A percentile compares a stretch with the other conserved stretches of the same genome.
Conservation (phyloP, 2,797 vertebrate species). For the Brachymystax lenok region DNA sequence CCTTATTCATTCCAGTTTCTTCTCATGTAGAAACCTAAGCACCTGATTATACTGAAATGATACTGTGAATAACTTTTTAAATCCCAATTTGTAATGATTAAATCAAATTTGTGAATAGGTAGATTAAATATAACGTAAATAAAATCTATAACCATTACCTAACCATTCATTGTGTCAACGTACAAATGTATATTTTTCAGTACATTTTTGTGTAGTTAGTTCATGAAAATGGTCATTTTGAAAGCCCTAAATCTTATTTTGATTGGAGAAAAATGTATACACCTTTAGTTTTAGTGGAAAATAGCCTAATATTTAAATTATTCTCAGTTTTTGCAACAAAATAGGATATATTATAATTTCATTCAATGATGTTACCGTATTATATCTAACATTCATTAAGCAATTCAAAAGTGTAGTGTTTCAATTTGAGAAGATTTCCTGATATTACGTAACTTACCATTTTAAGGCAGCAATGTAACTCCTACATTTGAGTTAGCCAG, state of each 20-base stretch:
- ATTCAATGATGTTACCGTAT: slow-evolving; percentile 2
- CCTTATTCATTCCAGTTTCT: not conserved
- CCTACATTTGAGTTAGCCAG: not conserved
- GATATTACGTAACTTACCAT: not conserved
- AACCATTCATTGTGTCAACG: not conserved
- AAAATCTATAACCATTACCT: not conserved
- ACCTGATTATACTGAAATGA: not conserved
- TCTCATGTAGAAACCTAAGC: not conserved
- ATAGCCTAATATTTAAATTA: not conserved
- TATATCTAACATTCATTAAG: slow-evolving; percentile 15
- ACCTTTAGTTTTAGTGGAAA: slow-evolving; percentile 16
- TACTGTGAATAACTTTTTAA: slow-evolving; percentile 2
- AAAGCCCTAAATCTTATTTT: slow-evolving; percentile 35
- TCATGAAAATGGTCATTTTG: slow-evolving; percentile 52
- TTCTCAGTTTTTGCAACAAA: slow-evolving; percentile 3
- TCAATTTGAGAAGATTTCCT: not conserved
- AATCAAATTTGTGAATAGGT: not conserved
- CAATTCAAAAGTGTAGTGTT: not conserved
- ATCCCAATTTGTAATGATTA: not conserved
- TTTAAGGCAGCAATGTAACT: not conserved
- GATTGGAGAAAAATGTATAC: slow-evolving; percentile 34
- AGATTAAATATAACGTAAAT: not conserved
- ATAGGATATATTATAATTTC: not conserved
- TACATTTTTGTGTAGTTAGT: slow-evolving; percentile 59
- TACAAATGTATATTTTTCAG: slow-evolving; percentile 1